These are phyloP conservation scores for Megalops atlanticus DNA, from an alignment of 2,113 vertebrate species.

Conservation along the genomic window DNA sequence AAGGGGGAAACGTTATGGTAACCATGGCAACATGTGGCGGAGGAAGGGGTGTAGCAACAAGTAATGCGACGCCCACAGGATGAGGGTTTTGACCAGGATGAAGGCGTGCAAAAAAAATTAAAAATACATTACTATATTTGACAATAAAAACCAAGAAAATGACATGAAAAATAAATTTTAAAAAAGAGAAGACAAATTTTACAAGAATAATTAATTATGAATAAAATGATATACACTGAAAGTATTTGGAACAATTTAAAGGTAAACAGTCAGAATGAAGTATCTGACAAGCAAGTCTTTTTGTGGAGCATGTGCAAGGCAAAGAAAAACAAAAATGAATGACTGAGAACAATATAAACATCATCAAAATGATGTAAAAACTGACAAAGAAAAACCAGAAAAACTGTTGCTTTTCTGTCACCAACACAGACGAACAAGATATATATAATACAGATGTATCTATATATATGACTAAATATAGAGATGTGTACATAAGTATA, in stretches of 20 bases:
- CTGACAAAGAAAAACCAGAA: not conserved
- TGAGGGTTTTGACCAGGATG: constrained; percentile 73
- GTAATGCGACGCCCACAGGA: constrained; percentile 85
- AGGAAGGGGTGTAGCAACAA: constrained; percentile 82
- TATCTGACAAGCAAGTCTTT: not conserved
- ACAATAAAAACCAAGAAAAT: not conserved
- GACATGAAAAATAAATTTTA: not conserved
- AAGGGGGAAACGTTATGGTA: constrained; percentile 83
- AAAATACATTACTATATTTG: constrained; percentile 45
- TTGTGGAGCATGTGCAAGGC: not conserved
- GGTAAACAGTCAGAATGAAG: not conserved
- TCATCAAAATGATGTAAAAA: not conserved
- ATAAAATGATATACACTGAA: not conserved
- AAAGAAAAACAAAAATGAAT: not conserved
- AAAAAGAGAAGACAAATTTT: not conserved
- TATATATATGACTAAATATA: not conserved
- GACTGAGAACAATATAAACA: too few relatives aligned
- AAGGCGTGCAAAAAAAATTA: constrained; percentile 69
- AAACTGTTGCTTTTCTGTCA: not conserved
- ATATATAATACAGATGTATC: not conserved
- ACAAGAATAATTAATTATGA: not conserved
- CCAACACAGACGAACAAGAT: not conserved
- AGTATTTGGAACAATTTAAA: not conserved
- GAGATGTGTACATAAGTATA: not conserved
- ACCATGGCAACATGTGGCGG: constrained; percentile 85